Evolutionary conservation across 2,797 vertebrate genomes (phyloP).

Genomic region (Brachymystax lenok): DNA sequence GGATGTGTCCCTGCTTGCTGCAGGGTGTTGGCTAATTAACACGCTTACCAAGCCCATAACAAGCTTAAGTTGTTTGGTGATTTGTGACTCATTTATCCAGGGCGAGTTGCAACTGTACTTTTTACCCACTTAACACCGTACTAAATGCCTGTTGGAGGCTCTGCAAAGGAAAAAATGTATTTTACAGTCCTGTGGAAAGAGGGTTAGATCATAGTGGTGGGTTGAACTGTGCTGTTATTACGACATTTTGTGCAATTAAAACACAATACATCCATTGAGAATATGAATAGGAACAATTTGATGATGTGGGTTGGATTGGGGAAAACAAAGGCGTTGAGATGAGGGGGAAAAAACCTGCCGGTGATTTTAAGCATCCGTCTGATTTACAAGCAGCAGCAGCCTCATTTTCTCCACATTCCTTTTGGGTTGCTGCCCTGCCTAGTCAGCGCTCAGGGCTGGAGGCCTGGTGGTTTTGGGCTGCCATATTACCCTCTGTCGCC

Average conservation of each 20-base stretch:
- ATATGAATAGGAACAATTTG: slow-evolving; percentile 20
- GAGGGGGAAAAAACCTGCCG: neutral
- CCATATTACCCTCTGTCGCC: neutral
- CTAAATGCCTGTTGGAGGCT: neutral
- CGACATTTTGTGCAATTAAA: slow-evolving; percentile 20
- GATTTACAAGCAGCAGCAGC: slow-evolving; percentile 17
- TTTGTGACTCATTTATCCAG: slow-evolving; percentile 22
- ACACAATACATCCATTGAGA: slow-evolving; percentile 23
- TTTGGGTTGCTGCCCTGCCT: slow-evolving; percentile 25
- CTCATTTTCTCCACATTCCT: slow-evolving; percentile 27
- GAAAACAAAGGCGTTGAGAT: neutral
- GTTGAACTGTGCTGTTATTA: slow-evolving; percentile 14
- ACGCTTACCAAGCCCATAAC: slow-evolving; percentile 19
- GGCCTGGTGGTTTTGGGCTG: slow-evolving; percentile 23
- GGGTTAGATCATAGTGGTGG: slow-evolving; percentile 5
- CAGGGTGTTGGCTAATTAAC: slow-evolving; percentile 23
- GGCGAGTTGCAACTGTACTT: neutral
- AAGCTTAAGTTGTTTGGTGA: slow-evolving; percentile 19
- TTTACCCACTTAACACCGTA: neutral
- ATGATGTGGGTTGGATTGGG: neutral
- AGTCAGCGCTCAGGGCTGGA: slow-evolving; percentile 26
- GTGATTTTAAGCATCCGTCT: slow-evolving; percentile 16
- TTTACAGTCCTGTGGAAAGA: slow-evolving; percentile 24
- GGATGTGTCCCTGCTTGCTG: slow-evolving; percentile 32
- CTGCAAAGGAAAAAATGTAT: neutral